A percentile compares a stretch with the other conserved stretches of the same genome.
phyloP scores from a whole-genome alignment of 2,113 vertebrate genomes.

The Camelus dromedarius region DNA sequence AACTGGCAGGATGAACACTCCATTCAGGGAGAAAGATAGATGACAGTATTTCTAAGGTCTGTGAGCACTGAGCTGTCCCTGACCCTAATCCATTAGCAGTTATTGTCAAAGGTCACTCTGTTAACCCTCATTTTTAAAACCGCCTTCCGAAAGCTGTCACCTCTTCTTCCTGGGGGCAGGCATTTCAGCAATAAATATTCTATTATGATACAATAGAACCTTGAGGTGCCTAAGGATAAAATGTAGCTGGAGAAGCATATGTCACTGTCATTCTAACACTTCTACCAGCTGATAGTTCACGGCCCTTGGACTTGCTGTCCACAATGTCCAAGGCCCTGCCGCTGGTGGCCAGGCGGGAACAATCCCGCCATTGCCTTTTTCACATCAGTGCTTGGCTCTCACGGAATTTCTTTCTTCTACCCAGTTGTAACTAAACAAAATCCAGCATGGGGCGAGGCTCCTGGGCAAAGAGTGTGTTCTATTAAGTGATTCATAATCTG shows the following conservation, averaged over 20 bases:
- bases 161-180: conserved; percentile 54
- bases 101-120: conserved; percentile 67
- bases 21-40: conserved; percentile 67
- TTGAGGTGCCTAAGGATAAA: conserved; percentile 42
- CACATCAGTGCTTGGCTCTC: background rate
- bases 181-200: conserved; percentile 66
- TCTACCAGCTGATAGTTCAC: background rate
- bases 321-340: background rate
- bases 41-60: conserved; percentile 68
- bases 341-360: background rate
- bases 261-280: background rate
- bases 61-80: conserved; percentile 51
- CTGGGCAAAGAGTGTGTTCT: background rate
- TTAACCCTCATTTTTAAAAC: conserved; percentile 62
- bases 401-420: conserved; percentile 20
- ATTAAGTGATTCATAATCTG: conserved; percentile 21
- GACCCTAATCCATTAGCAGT: conserved; percentile 74
- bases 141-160: conserved; percentile 45
- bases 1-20: conserved; percentile 72
- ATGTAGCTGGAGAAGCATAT: background rate
- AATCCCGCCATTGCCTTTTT: background rate
- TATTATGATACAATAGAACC: conserved; percentile 4
- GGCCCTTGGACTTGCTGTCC: background rate
- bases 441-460: background rate
- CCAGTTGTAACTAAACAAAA: conserved; percentile 13